phyloP scores from a whole-genome alignment of 2,888 invertebrate genomes.

The Baccha elongata region DNA sequence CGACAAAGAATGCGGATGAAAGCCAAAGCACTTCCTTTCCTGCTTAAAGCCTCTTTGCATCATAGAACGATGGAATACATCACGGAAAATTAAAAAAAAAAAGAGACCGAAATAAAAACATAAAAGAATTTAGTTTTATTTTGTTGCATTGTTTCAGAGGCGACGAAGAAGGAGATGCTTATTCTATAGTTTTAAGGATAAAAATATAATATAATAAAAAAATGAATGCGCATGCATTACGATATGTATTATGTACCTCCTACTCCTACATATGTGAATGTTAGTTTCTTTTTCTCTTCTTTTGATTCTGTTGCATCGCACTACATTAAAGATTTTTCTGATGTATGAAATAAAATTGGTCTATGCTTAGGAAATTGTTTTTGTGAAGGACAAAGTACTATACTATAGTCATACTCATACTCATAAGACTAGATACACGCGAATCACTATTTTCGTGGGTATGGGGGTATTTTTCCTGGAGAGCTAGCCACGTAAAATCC shows the following conservation, averaged over 20 bases:
- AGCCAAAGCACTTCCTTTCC: conserved; percentile 39
- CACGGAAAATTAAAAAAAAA: conserved; percentile 30
- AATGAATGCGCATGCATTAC: conserved; percentile 6
- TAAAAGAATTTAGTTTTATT: conserved; percentile 38
- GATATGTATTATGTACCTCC: no score
- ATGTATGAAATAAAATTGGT: conserved; percentile 4
- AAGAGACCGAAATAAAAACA: background rate
- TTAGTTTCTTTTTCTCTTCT: conserved; percentile 16
- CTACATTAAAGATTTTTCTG: conserved; percentile 7
- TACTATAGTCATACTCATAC: no score
- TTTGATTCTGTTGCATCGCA: conserved; percentile 21
- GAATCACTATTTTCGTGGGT: no score
- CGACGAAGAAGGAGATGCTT: conserved; percentile 27
- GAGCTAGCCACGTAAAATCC: no score
- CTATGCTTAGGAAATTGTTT: conserved; percentile 12
- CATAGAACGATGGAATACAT: conserved; percentile 29
- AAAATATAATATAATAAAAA: background rate
- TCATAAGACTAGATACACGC: no score
- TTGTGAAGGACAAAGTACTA: background rate
- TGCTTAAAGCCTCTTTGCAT: conserved; percentile 30
- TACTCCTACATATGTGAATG: background rate
- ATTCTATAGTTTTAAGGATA: conserved; percentile 26
- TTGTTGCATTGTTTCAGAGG: conserved; percentile 14
- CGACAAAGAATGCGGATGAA: conserved; percentile 20
- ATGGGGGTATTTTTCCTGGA: no score